Evolutionary conservation across 2,797 vertebrate species (phyloP).

Genomic region (Urosaurus nigricauda): DNA sequence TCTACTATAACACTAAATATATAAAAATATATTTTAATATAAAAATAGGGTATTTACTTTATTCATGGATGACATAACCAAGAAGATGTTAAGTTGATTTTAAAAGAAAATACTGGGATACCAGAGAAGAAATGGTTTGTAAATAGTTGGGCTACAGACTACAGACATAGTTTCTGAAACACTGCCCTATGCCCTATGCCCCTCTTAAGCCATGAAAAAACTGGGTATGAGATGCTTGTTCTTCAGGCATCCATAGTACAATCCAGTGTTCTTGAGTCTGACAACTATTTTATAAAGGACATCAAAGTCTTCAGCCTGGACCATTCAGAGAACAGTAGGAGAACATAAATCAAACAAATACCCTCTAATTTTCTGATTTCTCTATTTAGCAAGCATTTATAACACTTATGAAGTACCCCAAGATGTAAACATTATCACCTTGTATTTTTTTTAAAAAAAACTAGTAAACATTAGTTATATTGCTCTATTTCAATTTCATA

Average conservation of each 20-base stretch:
- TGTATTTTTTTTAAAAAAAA: background rate
- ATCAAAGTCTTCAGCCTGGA: background rate
- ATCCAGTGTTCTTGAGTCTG: background rate
- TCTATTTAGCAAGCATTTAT: background rate
- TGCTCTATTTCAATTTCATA: slow-evolving; percentile 8
- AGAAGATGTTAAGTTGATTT: background rate
- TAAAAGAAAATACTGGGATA: background rate
- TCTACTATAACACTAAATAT: background rate
- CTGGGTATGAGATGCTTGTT: background rate
- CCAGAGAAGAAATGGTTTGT: background rate
- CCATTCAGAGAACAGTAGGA: background rate
- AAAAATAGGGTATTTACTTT: background rate
- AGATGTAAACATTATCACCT: background rate
- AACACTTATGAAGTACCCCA: background rate
- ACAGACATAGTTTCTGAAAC: too few species aligned
- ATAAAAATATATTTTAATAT: background rate
- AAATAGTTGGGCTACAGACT: background rate
- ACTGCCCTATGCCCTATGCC: background rate
- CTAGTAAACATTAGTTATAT: background rate
- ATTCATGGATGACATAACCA: background rate
- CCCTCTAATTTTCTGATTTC: background rate
- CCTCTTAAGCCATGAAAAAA: background rate
- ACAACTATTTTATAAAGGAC: background rate
- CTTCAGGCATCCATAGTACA: background rate
- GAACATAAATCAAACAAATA: background rate